A percentile compares a stretch with the other conserved stretches of the same genome.
These are phyloP conservation scores for Crocidura indochinensis DNA, from an alignment of 2,797 vertebrate species.

Conservation along the genomic window DNA sequence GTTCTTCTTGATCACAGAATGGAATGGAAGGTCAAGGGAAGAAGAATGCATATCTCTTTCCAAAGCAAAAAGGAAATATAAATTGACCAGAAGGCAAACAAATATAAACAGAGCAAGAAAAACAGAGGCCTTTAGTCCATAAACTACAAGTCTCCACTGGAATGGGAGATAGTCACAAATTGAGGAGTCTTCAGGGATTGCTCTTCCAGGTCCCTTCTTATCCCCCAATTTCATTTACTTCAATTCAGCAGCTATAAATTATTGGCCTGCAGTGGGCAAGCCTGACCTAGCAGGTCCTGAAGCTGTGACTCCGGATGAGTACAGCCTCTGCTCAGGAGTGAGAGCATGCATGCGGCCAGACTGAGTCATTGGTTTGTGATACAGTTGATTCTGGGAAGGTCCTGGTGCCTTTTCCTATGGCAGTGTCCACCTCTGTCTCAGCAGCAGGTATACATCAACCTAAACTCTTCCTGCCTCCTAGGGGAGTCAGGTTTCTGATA, in stretches of 20 bases:
- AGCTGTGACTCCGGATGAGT: too few species aligned
- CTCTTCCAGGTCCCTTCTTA: background rate
- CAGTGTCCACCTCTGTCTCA: background rate
- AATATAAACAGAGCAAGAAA: background rate
- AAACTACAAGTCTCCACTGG: conserved; percentile 5
- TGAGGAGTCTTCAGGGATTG: background rate
- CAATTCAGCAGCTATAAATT: background rate
- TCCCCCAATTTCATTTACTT: background rate
- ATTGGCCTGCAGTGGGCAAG: background rate
- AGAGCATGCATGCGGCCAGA: too few species aligned
- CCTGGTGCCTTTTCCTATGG: background rate
- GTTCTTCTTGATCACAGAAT: background rate
- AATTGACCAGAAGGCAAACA: background rate
- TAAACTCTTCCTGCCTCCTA: background rate
- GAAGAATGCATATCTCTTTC: conserved; percentile 6
- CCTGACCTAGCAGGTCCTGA: too few species aligned
- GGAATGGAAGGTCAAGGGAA: background rate
- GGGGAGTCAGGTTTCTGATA: background rate
- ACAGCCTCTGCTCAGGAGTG: too few species aligned
- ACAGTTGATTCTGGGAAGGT: background rate
- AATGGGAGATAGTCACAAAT: background rate
- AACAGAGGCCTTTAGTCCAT: background rate
- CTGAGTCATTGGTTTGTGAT: too few species aligned
- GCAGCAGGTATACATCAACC: background rate
- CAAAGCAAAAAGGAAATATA: conserved; percentile 29